A percentile compares a stretch with the other conserved stretches of the same genome.
These are phyloP conservation scores for Ictalurus punctatus DNA, from an alignment of 2,113 vertebrate species.

Conservation along the genomic window DNA sequence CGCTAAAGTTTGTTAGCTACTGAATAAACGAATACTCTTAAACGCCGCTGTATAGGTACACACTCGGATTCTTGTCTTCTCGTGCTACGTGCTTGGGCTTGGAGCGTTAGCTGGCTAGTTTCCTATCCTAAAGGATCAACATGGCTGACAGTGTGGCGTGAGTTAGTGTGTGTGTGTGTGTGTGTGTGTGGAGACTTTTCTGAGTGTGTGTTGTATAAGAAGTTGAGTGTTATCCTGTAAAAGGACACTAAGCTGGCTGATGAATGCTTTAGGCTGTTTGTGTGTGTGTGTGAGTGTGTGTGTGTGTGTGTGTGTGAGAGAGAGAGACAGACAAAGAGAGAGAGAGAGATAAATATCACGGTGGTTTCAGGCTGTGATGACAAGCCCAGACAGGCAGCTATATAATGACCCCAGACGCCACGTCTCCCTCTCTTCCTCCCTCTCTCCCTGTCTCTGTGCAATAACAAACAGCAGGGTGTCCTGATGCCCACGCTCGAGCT, in stretches of 20 bases:
- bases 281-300: constrained; percentile 31
- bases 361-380: constrained; percentile 75
- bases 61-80: background rate
- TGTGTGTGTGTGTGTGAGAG: background rate
- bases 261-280: constrained; percentile 51
- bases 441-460: constrained; percentile 62
- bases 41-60: background rate
- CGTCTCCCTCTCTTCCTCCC: constrained; percentile 49
- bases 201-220: constrained; percentile 44
- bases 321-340: constrained; percentile 6
- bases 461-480: constrained; percentile 65
- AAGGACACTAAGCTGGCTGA: constrained; percentile 59
- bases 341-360: constrained; percentile 65
- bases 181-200: constrained; percentile 13
- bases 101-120: background rate
- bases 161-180: constrained; percentile 6
- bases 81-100: background rate
- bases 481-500: constrained; percentile 28
- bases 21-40: background rate
- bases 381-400: constrained; percentile 65
- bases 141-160: no score
- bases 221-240: constrained; percentile 29
- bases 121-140: constrained; percentile 6
- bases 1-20: background rate
- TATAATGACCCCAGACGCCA: constrained; percentile 55